A percentile compares a stretch with the other conserved stretches of the same genome.
phyloP scores from a whole-genome alignment of 1,140 invertebrate genomes.

The Hydropsyche tenuis region DNA sequence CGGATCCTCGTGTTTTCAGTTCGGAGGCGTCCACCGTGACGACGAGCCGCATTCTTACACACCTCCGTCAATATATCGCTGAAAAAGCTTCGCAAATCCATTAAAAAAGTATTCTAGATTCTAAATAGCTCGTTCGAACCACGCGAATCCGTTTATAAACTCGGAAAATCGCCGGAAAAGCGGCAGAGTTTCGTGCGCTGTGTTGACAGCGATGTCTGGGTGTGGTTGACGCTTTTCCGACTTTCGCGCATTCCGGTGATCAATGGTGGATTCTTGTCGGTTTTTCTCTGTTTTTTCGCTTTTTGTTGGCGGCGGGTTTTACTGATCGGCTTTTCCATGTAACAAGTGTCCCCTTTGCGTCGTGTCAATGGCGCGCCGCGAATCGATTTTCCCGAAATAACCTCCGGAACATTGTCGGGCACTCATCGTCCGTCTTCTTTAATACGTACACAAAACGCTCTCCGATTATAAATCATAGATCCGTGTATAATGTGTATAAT shows the following conservation, averaged over 20 bases:
- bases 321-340: background rate
- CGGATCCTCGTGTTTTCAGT: constrained; percentile 36
- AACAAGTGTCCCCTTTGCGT: background rate
- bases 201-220: background rate
- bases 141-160: background rate
- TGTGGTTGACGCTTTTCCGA: background rate
- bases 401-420: constrained; percentile 7
- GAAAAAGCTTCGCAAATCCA: background rate
- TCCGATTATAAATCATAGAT: constrained; percentile 5
- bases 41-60: constrained; percentile 2
- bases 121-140: background rate
- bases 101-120: background rate
- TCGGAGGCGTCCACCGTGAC: constrained; percentile 26
- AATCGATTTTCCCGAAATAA: constrained; percentile 26
- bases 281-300: too few relatives aligned
- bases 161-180: constrained; percentile 13
- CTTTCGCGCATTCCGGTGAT: background rate
- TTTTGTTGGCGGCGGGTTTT: too few relatives aligned
- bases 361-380: background rate
- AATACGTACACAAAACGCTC: constrained; percentile 3
- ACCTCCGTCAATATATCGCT: background rate
- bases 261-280: too few relatives aligned
- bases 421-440: constrained; percentile 9
- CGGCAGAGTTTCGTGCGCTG: background rate
- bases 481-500: background rate